These are phyloP conservation scores for Cladopsammia gracilis DNA, from an alignment of 64 coral and sea anemone genomes.

Conservation along the genomic window DNA sequence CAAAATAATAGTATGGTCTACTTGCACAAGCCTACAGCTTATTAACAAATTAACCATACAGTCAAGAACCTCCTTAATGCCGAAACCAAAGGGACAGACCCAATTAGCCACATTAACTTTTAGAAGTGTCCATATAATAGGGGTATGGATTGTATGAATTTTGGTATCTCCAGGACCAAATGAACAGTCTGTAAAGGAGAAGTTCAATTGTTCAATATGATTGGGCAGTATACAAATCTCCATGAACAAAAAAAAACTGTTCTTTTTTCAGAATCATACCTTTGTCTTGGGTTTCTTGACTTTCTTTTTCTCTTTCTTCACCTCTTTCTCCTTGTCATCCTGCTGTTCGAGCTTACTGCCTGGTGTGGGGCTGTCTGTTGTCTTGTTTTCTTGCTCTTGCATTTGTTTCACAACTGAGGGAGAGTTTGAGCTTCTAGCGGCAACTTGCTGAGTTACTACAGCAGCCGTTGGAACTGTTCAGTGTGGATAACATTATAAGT, in stretches of 20 bases:
- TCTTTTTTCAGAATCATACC: conserved; percentile 7
- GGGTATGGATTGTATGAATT: too few relatives aligned
- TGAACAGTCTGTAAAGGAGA: too few relatives aligned
- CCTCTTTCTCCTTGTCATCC: conserved; percentile 68
- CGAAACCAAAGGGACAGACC: too few relatives aligned
- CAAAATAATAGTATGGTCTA: too few relatives aligned
- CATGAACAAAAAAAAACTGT: background rate
- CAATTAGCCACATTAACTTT: too few relatives aligned
- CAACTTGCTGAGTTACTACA: conserved; percentile 19
- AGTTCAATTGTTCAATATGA: too few relatives aligned
- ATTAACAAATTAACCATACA: too few relatives aligned
- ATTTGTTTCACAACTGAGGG: conserved; percentile 39
- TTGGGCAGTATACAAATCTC: too few relatives aligned
- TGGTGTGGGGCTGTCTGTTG: conserved; percentile 25
- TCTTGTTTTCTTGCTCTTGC: conserved; percentile 26
- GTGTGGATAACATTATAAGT: background rate
- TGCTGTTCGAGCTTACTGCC: conserved; percentile 7
- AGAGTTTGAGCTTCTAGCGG: background rate
- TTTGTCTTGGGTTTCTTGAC: conserved; percentile 84
- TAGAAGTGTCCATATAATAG: too few relatives aligned
- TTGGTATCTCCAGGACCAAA: too few relatives aligned
- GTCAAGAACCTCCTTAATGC: too few relatives aligned
- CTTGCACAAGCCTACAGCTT: too few relatives aligned
- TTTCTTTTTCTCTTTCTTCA: conserved; percentile 82
- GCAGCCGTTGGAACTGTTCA: conserved; percentile 3